A percentile compares a stretch with the other conserved stretches of the same genome.
Conservation (phyloP, 1,140 invertebrate species). For the Trinorchestia longiramus region DNA sequence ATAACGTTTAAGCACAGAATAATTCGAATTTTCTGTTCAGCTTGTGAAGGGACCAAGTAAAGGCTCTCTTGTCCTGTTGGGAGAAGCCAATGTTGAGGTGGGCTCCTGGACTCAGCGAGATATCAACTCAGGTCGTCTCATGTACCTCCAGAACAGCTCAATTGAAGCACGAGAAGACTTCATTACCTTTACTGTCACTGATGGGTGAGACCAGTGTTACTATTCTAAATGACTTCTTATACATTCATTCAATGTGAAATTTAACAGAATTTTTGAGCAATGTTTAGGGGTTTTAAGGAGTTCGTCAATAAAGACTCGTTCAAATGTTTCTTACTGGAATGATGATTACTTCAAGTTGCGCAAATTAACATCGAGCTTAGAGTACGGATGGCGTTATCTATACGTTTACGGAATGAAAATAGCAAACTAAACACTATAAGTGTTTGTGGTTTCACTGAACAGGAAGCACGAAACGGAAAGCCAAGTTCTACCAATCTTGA, state of each 20-base stretch:
- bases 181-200: slow-evolving; percentile 27
- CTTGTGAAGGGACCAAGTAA: neutral
- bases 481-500: slow-evolving; percentile 30
- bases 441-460: neutral
- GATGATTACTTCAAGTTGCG: neutral
- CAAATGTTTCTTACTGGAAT: neutral
- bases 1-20: neutral
- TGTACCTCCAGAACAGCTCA: slow-evolving; percentile 59
- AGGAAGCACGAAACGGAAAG: slow-evolving; percentile 41
- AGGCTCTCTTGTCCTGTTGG: neutral
- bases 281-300: neutral
- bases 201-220: slow-evolving; percentile 22
- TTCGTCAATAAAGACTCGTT: neutral
- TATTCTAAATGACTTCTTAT: neutral
- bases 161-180: slow-evolving; percentile 29
- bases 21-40: neutral
- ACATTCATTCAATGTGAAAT: neutral
- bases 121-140: slow-evolving; percentile 62
- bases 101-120: slow-evolving; percentile 64
- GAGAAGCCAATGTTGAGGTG: neutral
- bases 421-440: neutral
- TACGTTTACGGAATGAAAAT: neutral
- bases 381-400: neutral
- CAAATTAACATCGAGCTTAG: neutral
- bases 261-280: neutral